Base-by-base conservation (phyloP, 2,888 invertebrate genomes). In the Pandemis cinnamomeana region DNA sequence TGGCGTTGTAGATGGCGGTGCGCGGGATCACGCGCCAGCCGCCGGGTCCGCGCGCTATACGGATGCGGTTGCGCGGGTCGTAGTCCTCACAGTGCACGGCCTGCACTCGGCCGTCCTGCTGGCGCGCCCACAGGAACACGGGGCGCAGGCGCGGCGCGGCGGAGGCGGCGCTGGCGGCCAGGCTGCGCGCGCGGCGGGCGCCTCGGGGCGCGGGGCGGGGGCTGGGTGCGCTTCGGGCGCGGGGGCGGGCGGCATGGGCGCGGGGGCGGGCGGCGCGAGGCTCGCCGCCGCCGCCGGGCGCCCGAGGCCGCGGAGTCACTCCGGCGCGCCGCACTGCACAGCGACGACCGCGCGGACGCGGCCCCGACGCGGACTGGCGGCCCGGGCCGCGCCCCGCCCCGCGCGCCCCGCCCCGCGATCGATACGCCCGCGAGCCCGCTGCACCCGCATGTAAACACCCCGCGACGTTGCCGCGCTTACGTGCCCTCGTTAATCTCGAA, bases 11-110 rank as follows among this genome's bases (percentile, higher is more conserved):
- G 86, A 91, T 95, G 87, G 96, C 96, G 67, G 97, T 97, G 82
- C 97, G 95, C 82, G 97, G 97, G 91, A 96, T 97, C 75, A 97
- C 97, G 76, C 96, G 95, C 98, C 97, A 97, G 83, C 97, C 97
- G 87, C 95, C 95, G 61, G 96, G 95, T 36, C 97, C 97, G 87
- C 97, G 97, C 80, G 97, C 97, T 86, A 98, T 94, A 83, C 97
- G 96, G 84, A 98, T 97, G 76, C 97, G 96, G 92, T 98, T 98
- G 75, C 97, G 95, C 88, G 96, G 96, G 94, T 98, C 97, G 95
- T 97, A 97, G 89, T 98, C 97, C 91, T 98, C 98, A 93, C 97
- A 97, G 89, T 96, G 96, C 82, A 98, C 97, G 90, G 97, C 97
- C 86, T 97, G 96, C 89, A 98, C 97, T 87, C 95, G 95, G 78